These are phyloP conservation scores for Pseudolaguvia tuberculata DNA, from an alignment of 2,113 vertebrate species.

Conservation along the genomic window DNA sequence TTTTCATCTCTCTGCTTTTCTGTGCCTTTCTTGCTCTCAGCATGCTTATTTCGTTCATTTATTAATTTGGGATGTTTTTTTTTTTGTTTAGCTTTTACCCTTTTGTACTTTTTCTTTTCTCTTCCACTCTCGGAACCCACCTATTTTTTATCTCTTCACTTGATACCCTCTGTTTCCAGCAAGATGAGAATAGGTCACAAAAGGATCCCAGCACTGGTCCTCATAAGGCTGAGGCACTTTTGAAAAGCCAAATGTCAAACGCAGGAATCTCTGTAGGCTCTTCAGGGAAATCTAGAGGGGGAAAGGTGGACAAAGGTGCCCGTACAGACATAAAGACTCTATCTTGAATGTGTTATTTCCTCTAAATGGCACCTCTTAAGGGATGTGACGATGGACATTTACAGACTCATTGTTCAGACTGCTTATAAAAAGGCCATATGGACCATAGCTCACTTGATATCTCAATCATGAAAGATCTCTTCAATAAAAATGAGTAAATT, in stretches of 20 bases:
- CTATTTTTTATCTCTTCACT: background rate
- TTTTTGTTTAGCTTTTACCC: background rate
- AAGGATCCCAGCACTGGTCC: slow-evolving; percentile 4
- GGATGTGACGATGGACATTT: slow-evolving; percentile 32
- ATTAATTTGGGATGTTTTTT: background rate
- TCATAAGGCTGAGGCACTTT: slow-evolving; percentile 16
- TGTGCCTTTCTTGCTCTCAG: background rate
- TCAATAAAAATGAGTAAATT: background rate
- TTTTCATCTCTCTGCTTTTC: background rate
- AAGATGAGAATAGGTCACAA: slow-evolving; percentile 17
- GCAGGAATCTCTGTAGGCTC: slow-evolving; percentile 17
- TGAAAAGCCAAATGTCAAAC: slow-evolving; percentile 47
- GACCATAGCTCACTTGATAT: background rate
- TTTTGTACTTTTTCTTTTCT: background rate
- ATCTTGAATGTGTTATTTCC: slow-evolving; percentile 2
- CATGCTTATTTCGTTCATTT: background rate
- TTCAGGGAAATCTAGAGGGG: too few species aligned
- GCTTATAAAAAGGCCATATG: background rate
- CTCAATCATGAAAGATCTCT: too few species aligned
- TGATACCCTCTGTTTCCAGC: background rate
- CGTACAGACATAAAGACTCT: background rate
- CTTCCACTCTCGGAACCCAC: background rate
- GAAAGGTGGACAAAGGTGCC: slow-evolving; percentile 21
- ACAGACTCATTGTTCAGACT: slow-evolving; percentile 20
- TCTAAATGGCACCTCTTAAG: slow-evolving; percentile 30